Conservation (phyloP, 2,113 vertebrate species). For the Entomyzon cyanotis region DNA sequence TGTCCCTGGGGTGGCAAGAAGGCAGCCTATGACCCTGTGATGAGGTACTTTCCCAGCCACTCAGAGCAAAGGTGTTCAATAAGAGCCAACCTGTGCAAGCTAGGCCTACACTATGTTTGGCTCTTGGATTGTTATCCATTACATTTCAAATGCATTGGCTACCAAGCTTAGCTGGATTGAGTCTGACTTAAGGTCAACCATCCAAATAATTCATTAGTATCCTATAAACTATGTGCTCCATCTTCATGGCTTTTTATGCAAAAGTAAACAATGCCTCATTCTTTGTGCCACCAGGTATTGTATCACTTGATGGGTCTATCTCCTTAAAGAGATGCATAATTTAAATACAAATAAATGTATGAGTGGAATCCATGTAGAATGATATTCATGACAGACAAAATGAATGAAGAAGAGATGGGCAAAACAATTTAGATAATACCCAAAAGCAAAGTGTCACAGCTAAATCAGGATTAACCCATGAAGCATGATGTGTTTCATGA, state of each 20-base stretch:
- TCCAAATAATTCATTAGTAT: constrained; percentile 23
- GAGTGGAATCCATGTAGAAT: constrained; percentile 9
- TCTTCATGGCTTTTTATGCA: constrained; percentile 5
- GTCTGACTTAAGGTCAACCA: constrained; percentile 21
- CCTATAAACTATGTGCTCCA: not conserved
- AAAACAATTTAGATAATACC: constrained; percentile 55
- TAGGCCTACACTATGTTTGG: not conserved
- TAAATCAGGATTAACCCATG: constrained; percentile 56
- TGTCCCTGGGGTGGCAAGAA: rapidly evolving
- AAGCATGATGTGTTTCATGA: constrained; percentile 8
- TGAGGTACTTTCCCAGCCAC: not conserved
- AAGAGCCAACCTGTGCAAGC: not conserved
- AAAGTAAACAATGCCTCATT: constrained; percentile 27
- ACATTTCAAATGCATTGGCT: not conserved
- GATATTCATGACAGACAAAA: constrained; percentile 1
- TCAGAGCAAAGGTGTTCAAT: not conserved
- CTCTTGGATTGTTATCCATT: not conserved
- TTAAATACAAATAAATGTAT: constrained; percentile 38
- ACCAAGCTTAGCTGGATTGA: not conserved
- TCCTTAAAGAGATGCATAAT: constrained; percentile 28
- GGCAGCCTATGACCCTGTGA: rapidly evolving
- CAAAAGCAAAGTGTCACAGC: constrained; percentile 13
- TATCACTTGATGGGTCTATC: not conserved
- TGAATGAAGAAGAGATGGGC: not conserved
- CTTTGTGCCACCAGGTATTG: not conserved